Base-by-base conservation (phyloP, 2,113 vertebrate species). In the Trichechus manatus region DNA sequence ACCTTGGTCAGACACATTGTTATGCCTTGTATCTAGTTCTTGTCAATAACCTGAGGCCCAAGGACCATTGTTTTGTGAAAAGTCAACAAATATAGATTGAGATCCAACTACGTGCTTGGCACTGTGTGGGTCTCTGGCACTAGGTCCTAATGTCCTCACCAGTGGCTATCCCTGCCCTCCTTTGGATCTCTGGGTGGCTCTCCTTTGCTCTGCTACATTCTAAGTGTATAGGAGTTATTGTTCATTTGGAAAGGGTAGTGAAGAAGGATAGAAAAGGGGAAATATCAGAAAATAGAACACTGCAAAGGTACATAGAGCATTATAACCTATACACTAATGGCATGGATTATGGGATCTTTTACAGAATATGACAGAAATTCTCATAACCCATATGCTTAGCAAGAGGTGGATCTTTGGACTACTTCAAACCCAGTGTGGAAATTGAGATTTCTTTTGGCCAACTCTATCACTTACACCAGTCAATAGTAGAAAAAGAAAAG, bases 11-110 rank as follows among this genome's bases (percentile, higher is more conserved):
- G 72, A 91, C 66, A 87, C 61, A 64, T 75, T 64, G 33, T 66
- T 59, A 93, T 0, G 1, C 59, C 80, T 90, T 68, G 1, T 90
- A 42, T 94, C 95, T 94, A 92, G 59, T 74, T 93, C 66, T 96
- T 79, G 84, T 44, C 92, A 89, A 74, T 66, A 84, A 63, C 81
- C 83, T 78, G 75, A 96, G 77, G 84, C 82, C 83, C 23, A 47
- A 50, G 19, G 75, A 88, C 39, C 66, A 79, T 72, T 29, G 36
- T 89, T 95, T 96, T 94, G 36, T 93, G 29, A 93, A 94, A 95
- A 94, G 77, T 83, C 95, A 90, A 97, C 27, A 68, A 82, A 81
- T 78, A 50, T 0, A 15, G 20, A 72, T 70, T 84, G 44, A 79
- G n/a, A 88, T 44, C n/a, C 82, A 94, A 23, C 31, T 84, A 23